Conservation (phyloP, 2,888 invertebrate species). For the Brachypalpus laphriformis region DNA sequence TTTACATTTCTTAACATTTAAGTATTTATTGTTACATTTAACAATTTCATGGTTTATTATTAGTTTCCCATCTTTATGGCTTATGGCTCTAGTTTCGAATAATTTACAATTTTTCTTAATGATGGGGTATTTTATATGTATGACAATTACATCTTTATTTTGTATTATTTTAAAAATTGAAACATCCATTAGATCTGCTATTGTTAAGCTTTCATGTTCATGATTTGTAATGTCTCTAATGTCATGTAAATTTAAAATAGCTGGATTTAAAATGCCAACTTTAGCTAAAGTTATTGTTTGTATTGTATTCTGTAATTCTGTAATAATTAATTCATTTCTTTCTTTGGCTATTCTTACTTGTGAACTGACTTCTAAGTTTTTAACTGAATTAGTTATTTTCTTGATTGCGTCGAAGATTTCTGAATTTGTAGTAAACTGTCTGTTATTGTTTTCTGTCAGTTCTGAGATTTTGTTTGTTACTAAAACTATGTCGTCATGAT, state of each 20-base stretch:
- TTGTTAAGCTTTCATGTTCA: not conserved
- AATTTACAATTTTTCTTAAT: too few species aligned
- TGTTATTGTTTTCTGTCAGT: not conserved
- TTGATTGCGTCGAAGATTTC: not conserved
- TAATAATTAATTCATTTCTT: constrained; percentile 10
- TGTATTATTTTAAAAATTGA: constrained; percentile 20
- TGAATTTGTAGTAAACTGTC: not conserved
- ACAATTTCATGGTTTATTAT: too few species aligned
- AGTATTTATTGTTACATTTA: too few species aligned
- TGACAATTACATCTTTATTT: constrained; percentile 9
- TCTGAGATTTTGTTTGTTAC: constrained; percentile 13
- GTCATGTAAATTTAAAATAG: not conserved
- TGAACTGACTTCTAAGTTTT: not conserved
- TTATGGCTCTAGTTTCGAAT: too few species aligned
- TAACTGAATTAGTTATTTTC: not conserved
- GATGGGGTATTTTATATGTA: not conserved
- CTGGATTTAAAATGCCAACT: not conserved
- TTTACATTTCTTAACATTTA: too few species aligned
- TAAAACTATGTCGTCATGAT: constrained; percentile 2
- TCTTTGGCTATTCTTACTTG: not conserved
- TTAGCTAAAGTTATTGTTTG: constrained; percentile 10
- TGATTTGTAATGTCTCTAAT: not conserved
- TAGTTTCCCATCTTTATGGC: not conserved
- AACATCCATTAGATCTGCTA: constrained; percentile 19
- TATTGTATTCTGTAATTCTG: constrained; percentile 12